Base-by-base conservation (phyloP, 2,113 vertebrate species). In the Dinomys branickii region DNA sequence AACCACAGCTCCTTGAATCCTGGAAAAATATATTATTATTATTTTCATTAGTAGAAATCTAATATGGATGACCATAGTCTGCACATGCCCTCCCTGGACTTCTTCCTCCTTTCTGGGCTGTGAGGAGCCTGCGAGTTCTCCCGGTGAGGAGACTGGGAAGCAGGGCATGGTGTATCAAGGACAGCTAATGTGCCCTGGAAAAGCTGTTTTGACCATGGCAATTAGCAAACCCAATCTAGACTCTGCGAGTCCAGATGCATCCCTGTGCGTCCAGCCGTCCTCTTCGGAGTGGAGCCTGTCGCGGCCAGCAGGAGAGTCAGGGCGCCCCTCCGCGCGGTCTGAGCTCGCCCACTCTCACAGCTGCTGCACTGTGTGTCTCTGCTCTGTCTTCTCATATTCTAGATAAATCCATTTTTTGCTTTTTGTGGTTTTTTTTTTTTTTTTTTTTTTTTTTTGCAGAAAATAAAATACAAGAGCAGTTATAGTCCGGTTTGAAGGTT, bases 231-330 rank as follows among this genome's bases (percentile, higher is more conserved):
- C 24, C 9, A 67, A 14, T 54, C 17, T 71, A 16, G 41, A 38
- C 50, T 35, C n/a, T 41, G 22, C 28, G 24, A 78, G n/a, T 77
- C 7, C 44, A 54, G 58, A 28, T 41, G 58, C 33, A 4, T 50
- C 2, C 0, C n/a, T 33, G 6, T 47, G 38, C 92, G n/a, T 22
- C 52, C 33, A n/a, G 7, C 35, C 24, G 4, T 38, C 35, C 4
- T 35, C 8, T 61, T 10, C 52, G 26, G 58, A 63, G 14, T 13
- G 2, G n/a, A 3, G 0, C 24, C 56, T 47, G 1, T 2, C 6
- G 7, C 3, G 9, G 17, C 16, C 20, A 33, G 44, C 7, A 52
- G 14, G 12, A 5, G 14, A 4, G 56, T 16, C 9, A 24, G 35
- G 30, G 9, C 20, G 28, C 22, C 7, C 7, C 44, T 73, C 33